phyloP scores from a whole-genome alignment of 1,140 invertebrate species.

The Eupristina koningsbergeri region DNA sequence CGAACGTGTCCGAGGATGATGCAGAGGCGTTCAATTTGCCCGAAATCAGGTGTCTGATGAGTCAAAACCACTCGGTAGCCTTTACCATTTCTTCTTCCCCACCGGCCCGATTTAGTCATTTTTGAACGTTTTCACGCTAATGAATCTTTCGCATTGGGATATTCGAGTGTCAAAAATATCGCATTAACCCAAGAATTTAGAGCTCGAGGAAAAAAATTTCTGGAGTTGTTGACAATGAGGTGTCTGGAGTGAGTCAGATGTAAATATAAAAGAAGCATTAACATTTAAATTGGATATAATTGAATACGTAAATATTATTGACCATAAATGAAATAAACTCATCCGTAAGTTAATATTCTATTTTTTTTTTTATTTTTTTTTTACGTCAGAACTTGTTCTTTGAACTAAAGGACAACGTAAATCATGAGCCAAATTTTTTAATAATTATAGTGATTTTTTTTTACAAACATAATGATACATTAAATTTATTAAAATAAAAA shows the following conservation, averaged over 20 bases:
- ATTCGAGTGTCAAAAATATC: not conserved
- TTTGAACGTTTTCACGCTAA: slow-evolving; percentile 31
- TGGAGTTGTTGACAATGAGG: not conserved
- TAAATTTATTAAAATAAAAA: too few species aligned
- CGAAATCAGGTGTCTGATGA: slow-evolving; percentile 31
- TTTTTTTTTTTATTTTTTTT: too few species aligned
- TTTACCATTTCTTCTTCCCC: slow-evolving; percentile 17
- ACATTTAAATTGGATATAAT: slow-evolving; percentile 1
- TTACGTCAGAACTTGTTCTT: too few species aligned
- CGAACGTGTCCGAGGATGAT: slow-evolving; percentile 44
- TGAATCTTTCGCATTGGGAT: not conserved
- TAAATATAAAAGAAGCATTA: not conserved
- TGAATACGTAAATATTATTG: too few species aligned
- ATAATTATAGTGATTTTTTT: too few species aligned
- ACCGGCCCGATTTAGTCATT: slow-evolving; percentile 5
- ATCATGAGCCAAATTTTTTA: too few species aligned
- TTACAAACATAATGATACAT: too few species aligned
- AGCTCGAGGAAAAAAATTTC: not conserved
- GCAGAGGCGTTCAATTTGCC: slow-evolving; percentile 43
- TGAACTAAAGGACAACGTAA: too few species aligned
- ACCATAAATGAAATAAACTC: too few species aligned
- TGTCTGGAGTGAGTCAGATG: not conserved
- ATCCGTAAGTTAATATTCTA: too few species aligned
- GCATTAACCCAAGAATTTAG: not conserved
- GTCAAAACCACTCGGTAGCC: slow-evolving; percentile 24